Percentiles rank a stretch among this genome's conserved stretches.
phyloP scores from a whole-genome alignment of 2,888 invertebrate species.

The Xylophagus ater region DNA sequence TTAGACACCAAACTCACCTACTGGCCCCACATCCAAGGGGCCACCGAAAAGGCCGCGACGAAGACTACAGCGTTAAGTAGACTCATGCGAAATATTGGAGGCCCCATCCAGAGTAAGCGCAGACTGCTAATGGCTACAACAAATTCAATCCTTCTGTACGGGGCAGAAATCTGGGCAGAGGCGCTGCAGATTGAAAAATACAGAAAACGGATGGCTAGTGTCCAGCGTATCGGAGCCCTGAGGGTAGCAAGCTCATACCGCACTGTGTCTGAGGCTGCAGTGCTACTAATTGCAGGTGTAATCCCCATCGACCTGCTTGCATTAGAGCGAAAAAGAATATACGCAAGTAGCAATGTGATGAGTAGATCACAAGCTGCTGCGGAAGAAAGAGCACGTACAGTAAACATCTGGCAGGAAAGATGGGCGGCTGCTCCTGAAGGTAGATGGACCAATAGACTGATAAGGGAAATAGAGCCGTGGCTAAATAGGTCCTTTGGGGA shows the following conservation, averaged over 20 bases:
- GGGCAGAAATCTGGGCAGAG: conserved; percentile 16
- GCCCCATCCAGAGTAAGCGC: too few species aligned
- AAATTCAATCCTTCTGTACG: conserved; percentile 18
- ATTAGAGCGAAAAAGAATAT: conserved; percentile 8
- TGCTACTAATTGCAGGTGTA: conserved; percentile 18
- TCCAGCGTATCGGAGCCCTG: conserved; percentile 18
- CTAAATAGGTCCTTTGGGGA: neutral
- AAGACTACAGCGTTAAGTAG: too few species aligned
- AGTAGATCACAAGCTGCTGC: neutral
- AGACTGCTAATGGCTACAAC: conserved; percentile 17
- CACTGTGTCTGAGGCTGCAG: conserved; percentile 21
- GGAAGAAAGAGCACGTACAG: neutral
- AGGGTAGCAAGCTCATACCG: conserved; percentile 18
- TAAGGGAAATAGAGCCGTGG: neutral
- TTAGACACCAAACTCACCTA: neutral
- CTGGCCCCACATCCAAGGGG: neutral
- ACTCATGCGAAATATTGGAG: neutral
- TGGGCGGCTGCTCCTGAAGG: neutral
- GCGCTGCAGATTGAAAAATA: neutral
- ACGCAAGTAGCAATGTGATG: neutral
- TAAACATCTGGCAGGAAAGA: neutral
- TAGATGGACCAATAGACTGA: neutral
- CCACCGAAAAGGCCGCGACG: too few species aligned
- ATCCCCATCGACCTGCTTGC: conserved; percentile 25
- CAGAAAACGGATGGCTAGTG: neutral